These are phyloP conservation scores for Leucoraja ocellata DNA, from an alignment of 2,797 vertebrate genomes.

Conservation along the genomic window DNA sequence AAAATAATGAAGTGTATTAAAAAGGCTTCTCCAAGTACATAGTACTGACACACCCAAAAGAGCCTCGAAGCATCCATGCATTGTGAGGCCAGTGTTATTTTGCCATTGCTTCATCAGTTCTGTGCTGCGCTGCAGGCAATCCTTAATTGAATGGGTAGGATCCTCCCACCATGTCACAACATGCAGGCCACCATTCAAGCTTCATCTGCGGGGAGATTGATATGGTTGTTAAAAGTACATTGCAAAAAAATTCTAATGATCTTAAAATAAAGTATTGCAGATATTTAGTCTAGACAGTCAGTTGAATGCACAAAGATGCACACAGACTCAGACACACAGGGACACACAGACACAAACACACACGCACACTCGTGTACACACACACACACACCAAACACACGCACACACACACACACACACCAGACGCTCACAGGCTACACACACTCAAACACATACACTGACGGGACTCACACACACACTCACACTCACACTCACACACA, in stretches of 20 bases:
- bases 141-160: conserved; percentile 1
- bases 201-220: not conserved
- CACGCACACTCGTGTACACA: too few relatives aligned
- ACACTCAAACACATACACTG: too few relatives aligned
- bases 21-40: not conserved
- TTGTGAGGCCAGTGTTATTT: not conserved
- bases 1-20: not conserved
- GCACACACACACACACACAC: not conserved
- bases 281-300: not conserved
- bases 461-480: too few relatives aligned
- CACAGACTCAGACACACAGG: too few relatives aligned
- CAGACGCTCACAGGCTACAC: too few relatives aligned
- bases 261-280: not conserved
- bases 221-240: not conserved
- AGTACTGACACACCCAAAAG: not conserved
- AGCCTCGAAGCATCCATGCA: not conserved
- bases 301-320: too few relatives aligned
- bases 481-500: too few relatives aligned
- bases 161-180: not conserved
- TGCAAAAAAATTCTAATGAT: not conserved
- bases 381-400: too few relatives aligned
- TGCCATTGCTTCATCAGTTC: not conserved
- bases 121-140: not conserved
- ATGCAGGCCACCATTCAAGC: not conserved
- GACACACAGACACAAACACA: too few relatives aligned